Evolutionary conservation across 2,888 invertebrate genomes (phyloP).

Genomic region (Saturnia pavonia): DNA sequence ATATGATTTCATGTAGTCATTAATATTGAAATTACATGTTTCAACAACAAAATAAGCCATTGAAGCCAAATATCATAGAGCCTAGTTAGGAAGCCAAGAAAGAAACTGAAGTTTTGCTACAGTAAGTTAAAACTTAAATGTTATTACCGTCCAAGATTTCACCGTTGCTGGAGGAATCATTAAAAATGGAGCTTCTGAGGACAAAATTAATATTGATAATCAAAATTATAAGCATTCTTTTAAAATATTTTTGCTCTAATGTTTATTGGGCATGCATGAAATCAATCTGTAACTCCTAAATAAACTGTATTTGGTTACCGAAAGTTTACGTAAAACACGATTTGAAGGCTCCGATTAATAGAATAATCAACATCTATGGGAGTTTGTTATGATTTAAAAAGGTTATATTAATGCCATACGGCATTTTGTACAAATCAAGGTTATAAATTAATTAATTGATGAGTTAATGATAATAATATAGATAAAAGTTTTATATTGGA

Average conservation of each 20-base stretch:
- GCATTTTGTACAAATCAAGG: no score
- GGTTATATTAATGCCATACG: no score
- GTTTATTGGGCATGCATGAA: background rate
- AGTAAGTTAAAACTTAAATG: background rate
- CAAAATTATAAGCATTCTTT: background rate
- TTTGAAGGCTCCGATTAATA: background rate
- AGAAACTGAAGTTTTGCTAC: background rate
- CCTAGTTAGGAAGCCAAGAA: background rate
- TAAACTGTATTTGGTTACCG: background rate
- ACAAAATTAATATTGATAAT: constrained; percentile 18
- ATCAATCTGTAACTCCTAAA: background rate
- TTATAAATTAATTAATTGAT: no score
- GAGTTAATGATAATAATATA: no score
- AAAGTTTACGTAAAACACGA: background rate
- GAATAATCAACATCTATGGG: background rate
- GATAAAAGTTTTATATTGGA: no score
- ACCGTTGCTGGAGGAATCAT: constrained; percentile 45
- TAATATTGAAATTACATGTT: background rate
- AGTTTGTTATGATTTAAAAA: background rate
- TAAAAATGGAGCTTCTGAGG: constrained; percentile 61
- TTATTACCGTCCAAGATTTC: constrained; percentile 63
- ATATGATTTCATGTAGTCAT: background rate
- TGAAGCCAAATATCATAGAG: background rate
- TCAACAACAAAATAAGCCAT: background rate
- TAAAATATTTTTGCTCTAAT: background rate